phyloP scores from a whole-genome alignment of 2,113 vertebrate species.

The Hyperopisus bebe region DNA sequence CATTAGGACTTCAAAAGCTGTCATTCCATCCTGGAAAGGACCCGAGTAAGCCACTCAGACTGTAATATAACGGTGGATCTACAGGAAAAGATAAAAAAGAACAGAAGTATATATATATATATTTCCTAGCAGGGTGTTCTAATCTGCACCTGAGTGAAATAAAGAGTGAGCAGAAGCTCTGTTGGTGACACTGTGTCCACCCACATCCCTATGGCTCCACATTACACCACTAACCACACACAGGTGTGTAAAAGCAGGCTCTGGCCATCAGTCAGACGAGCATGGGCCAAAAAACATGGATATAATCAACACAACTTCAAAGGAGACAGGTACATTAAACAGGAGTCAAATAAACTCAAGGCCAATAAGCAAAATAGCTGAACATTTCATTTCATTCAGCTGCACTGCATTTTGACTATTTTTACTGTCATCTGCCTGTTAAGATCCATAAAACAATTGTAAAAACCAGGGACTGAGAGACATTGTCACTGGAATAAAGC shows the following conservation, averaged over 20 bases:
- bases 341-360: background rate
- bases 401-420: background rate
- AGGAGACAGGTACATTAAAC: background rate
- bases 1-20: conserved; percentile 88
- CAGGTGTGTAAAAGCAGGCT: background rate
- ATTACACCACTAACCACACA: background rate
- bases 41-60: conserved; percentile 73
- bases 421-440: background rate
- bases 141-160: conserved; percentile 61
- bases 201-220: background rate
- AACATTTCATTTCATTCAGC: background rate
- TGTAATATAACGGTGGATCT: conserved; percentile 66
- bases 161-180: conserved; percentile 41
- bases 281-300: background rate
- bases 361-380: background rate
- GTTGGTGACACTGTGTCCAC: background rate
- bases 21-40: conserved; percentile 69
- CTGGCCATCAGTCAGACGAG: background rate
- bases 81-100: conserved; percentile 58
- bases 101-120: conserved; percentile 63
- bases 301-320: background rate
- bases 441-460: background rate
- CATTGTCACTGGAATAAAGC: background rate
- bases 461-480: background rate
- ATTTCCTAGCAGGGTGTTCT: conserved; percentile 61